These are phyloP conservation scores for Tricholaema leucomelas DNA, from an alignment of 2,113 vertebrate genomes.

Conservation along the genomic window DNA sequence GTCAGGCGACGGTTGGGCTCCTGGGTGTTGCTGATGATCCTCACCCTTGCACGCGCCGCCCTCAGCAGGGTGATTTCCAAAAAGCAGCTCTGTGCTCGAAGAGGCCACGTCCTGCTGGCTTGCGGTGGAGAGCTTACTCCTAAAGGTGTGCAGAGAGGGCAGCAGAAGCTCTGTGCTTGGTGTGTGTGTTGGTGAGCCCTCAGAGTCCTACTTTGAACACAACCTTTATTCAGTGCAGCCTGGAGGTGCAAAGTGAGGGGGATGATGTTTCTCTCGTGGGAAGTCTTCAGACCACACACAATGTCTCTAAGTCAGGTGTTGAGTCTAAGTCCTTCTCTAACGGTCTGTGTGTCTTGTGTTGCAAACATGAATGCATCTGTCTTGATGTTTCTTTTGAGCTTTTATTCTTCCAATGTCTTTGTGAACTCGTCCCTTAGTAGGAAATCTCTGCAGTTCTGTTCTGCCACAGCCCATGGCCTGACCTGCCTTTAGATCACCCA, in stretches of 20 bases:
- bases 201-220: background rate
- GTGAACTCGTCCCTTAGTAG: background rate
- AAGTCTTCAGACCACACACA: background rate
- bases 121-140: background rate
- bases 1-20: background rate
- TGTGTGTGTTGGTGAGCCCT: rapidly evolving
- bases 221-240: background rate
- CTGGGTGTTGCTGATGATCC: background rate
- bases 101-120: background rate
- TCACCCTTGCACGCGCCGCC: rapidly evolving
- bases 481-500: background rate
- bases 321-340: background rate
- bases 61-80: rapidly evolving
- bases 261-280: background rate
- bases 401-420: background rate
- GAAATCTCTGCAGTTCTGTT: background rate
- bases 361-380: background rate
- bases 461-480: background rate
- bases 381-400: background rate
- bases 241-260: background rate
- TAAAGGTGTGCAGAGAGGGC: background rate
- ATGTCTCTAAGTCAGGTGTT: background rate
- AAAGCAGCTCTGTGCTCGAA: background rate
- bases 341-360: background rate
- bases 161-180: background rate